Evolutionary conservation across 2,113 vertebrate species (phyloP).

Genomic region (Orthonyx spaldingii): DNA sequence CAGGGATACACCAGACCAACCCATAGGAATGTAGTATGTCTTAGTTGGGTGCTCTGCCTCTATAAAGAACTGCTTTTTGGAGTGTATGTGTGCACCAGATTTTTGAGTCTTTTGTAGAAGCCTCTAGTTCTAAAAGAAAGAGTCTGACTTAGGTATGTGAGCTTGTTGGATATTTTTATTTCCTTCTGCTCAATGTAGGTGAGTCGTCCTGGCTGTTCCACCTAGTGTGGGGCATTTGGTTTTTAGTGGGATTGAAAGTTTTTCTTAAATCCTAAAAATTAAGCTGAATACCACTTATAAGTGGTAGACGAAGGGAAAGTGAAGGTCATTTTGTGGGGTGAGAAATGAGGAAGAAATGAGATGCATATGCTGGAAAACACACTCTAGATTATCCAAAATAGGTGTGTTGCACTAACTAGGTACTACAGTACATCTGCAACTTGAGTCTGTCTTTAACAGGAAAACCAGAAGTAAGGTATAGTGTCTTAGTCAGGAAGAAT

Average conservation of each 20-base stretch:
- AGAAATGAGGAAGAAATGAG: not conserved
- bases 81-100: not conserved
- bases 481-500: not conserved
- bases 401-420: not conserved
- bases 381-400: not conserved
- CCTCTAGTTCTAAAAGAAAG: not conserved
- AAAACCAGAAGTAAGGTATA: not conserved
- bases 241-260: not conserved
- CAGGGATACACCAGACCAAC: rapidly evolving
- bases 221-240: not conserved
- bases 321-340: not conserved
- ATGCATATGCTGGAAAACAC: not conserved
- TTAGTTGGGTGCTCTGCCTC: not conserved
- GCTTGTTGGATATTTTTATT: not conserved
- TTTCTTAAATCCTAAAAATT: not conserved
- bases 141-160: not conserved
- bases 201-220: not conserved
- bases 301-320: not conserved
- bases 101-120: not conserved
- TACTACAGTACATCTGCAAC: not conserved
- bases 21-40: not conserved
- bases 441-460: not conserved
- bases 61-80: not conserved
- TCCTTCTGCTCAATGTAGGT: not conserved
- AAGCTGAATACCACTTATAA: not conserved